Conservation (phyloP, 2,888 invertebrate genomes). For the Agrochola lychnidis region DNA sequence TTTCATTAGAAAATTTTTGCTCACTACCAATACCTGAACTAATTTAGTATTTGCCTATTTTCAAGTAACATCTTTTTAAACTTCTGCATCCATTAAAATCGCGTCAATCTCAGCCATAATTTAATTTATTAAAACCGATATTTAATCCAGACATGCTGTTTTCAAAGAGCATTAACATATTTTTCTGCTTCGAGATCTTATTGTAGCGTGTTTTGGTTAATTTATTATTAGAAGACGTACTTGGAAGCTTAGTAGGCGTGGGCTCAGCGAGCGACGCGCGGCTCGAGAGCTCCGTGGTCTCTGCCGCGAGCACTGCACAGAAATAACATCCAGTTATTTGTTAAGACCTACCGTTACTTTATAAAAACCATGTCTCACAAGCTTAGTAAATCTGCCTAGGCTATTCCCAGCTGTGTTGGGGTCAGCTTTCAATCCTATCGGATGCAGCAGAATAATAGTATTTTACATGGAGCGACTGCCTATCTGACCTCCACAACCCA, state of each 20-base stretch:
- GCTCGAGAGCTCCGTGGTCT: slow-evolving; percentile 86
- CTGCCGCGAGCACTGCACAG: slow-evolving; percentile 88
- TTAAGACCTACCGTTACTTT: slow-evolving; percentile 46
- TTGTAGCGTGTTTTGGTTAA: slow-evolving; percentile 76
- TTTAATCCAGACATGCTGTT: not conserved
- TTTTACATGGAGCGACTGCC: not conserved
- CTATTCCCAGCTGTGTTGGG: too few species aligned
- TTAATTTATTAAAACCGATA: not conserved
- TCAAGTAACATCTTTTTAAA: not conserved
- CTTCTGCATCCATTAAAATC: not conserved
- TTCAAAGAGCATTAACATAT: not conserved
- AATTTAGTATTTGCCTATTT: not conserved
- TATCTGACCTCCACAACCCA: not conserved
- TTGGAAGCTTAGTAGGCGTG: slow-evolving; percentile 91
- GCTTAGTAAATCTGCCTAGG: not conserved
- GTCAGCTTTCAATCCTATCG: too few species aligned
- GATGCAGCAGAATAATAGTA: not conserved
- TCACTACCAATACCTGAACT: not conserved
- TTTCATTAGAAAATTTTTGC: not conserved
- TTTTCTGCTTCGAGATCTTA: slow-evolving; percentile 77
- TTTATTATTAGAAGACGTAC: slow-evolving; percentile 85
- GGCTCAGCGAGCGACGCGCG: slow-evolving; percentile 89
- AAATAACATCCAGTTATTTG: slow-evolving; percentile 84
- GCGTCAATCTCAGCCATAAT: not conserved
- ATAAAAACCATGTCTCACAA: slow-evolving; percentile 7